Evolutionary conservation across 2,888 invertebrate genomes (phyloP).

Genomic region (Heliconius cydno): DNA sequence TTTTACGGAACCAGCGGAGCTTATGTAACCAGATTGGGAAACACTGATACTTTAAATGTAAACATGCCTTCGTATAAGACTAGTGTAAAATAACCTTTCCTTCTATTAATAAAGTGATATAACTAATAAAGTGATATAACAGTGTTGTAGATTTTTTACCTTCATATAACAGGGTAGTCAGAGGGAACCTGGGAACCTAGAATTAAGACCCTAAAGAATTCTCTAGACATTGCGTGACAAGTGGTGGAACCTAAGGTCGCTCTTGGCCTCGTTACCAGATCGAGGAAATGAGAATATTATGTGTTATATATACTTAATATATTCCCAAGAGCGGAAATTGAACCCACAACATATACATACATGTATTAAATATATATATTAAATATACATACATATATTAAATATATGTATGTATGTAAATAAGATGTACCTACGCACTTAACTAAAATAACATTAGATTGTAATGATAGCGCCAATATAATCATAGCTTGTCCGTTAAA

Average conservation of each 20-base stretch:
- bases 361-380: too few relatives aligned
- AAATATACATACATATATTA: too few relatives aligned
- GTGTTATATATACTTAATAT: too few relatives aligned
- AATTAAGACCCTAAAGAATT: background rate
- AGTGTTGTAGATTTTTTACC: background rate
- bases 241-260: background rate
- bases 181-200: background rate
- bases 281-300: too few relatives aligned
- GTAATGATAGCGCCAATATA: constrained; percentile 19
- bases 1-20: background rate
- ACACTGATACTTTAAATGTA: background rate
- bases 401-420: background rate
- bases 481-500: constrained; percentile 25
- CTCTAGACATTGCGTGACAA: background rate
- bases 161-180: background rate
- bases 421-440: background rate
- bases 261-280: background rate
- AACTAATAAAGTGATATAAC: background rate
- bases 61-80: background rate
- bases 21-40: background rate
- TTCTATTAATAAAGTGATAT: background rate
- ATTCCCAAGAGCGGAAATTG: too few relatives aligned
- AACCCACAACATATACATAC: too few relatives aligned
- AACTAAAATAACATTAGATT: constrained; percentile 7
- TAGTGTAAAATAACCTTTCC: background rate